Evolutionary conservation across 2,113 vertebrate species (phyloP).

Genomic region (Steatornis caripensis): DNA sequence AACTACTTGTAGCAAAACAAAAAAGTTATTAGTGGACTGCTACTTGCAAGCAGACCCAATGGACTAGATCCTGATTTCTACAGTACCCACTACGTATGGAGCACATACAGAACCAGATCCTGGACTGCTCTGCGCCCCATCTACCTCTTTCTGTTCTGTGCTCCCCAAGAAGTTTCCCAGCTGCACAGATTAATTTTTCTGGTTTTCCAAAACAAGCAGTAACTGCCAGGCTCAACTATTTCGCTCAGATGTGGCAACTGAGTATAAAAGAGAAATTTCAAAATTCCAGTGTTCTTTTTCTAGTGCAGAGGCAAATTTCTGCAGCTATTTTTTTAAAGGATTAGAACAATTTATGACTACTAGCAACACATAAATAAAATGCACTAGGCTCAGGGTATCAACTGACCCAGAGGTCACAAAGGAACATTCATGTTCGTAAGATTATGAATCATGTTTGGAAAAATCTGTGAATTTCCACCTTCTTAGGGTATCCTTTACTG

Average conservation of each 20-base stretch:
- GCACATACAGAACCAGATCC: not conserved
- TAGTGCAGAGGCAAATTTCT: not conserved
- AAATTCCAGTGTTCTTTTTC: not conserved
- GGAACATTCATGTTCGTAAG: not conserved
- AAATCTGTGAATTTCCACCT: not conserved
- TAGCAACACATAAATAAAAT: not conserved
- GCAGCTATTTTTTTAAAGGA: not conserved
- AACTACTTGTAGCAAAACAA: not conserved
- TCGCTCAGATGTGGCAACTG: not conserved
- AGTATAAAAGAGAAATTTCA: not conserved
- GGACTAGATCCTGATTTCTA: not conserved
- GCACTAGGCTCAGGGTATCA: not conserved
- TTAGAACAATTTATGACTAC: not conserved
- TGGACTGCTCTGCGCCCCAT: no score
- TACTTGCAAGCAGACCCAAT: not conserved
- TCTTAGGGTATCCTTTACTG: not conserved
- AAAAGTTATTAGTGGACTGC: not conserved
- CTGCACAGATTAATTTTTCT: not conserved
- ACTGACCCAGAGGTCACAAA: not conserved
- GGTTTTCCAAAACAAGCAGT: not conserved
- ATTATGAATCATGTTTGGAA: no score
- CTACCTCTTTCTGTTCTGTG: not conserved
- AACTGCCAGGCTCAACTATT: not conserved
- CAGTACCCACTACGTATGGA: accelerated
- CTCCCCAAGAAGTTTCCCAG: not conserved